A percentile compares a stretch with the other conserved stretches of the same genome.
Conservation (phyloP, 2,797 vertebrate species). For the Synaphobranchus kaupii region DNA sequence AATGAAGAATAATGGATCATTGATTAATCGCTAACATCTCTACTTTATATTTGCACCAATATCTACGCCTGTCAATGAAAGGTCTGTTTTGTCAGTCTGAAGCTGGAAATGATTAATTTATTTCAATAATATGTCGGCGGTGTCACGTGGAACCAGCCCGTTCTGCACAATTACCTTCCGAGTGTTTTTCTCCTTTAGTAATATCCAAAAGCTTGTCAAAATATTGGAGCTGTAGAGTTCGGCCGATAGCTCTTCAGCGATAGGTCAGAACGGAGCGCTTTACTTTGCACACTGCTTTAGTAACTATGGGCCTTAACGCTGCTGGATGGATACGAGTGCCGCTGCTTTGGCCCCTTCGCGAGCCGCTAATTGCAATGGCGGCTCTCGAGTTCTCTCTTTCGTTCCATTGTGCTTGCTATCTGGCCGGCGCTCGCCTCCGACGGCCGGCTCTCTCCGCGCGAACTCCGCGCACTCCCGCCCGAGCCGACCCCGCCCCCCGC, state of each 20-base stretch:
- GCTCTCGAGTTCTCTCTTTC: background rate
- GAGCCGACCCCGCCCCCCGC: background rate
- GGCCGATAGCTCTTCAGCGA: background rate
- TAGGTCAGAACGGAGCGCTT: background rate
- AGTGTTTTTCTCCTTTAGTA: background rate
- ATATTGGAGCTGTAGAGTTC: background rate
- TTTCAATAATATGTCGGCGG: background rate
- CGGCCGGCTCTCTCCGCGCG: background rate
- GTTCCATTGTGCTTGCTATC: background rate
- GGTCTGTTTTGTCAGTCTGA: background rate
- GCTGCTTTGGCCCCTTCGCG: background rate
- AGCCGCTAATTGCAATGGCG: background rate
- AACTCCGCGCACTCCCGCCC: background rate
- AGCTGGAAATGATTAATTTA: background rate
- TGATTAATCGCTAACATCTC: too few relatives aligned
- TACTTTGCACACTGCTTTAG: background rate
- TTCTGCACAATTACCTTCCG: background rate
- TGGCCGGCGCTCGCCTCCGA: background rate
- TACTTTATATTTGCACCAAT: background rate
- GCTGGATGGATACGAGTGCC: background rate
- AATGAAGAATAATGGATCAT: too few relatives aligned
- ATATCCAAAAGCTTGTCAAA: background rate
- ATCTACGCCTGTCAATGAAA: background rate
- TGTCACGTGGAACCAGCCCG: background rate
- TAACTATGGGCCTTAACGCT: background rate